Conservation (phyloP, 2,888 invertebrate genomes). For the Ochlodes sylvanus region DNA sequence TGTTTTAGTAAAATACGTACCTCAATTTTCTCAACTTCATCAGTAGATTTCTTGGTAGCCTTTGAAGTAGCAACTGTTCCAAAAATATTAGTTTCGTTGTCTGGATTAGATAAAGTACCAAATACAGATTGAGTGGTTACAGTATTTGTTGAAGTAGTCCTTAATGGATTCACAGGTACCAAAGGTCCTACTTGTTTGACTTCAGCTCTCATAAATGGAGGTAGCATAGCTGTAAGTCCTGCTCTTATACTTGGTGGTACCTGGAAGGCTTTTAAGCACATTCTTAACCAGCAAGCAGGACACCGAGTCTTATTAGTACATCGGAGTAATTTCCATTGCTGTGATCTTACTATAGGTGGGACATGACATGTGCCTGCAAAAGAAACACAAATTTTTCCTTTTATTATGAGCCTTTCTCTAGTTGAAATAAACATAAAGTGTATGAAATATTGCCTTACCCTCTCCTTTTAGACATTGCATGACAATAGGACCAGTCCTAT, state of each 20-base stretch:
- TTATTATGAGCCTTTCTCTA: neutral
- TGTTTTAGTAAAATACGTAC: conserved; percentile 49
- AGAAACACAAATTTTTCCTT: conserved; percentile 15
- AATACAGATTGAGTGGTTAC: conserved; percentile 61
- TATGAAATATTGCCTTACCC: conserved; percentile 59
- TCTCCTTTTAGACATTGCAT: conserved; percentile 89
- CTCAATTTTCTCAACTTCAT: conserved; percentile 68
- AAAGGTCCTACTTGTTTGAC: conserved; percentile 59
- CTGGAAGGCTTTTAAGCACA: conserved; percentile 92
- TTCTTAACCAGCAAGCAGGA: conserved; percentile 94
- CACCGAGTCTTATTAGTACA: conserved; percentile 91
- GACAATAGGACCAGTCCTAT: conserved; percentile 80
- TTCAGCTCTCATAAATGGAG: conserved; percentile 85
- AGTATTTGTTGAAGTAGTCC: conserved; percentile 57
- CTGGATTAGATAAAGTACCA: conserved; percentile 56
- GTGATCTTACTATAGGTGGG: conserved; percentile 88
- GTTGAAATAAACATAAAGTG: conserved; percentile 21
- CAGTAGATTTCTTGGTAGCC: conserved; percentile 61
- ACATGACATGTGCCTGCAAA: conserved; percentile 88
- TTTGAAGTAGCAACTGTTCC: conserved; percentile 55
- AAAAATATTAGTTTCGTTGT: conserved; percentile 71
- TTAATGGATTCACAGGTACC: conserved; percentile 66
- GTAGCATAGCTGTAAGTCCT: conserved; percentile 88
- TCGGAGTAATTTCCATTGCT: conserved; percentile 88
- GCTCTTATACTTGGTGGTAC: conserved; percentile 89